Base-by-base conservation (phyloP, 2,797 vertebrate species). In the Rhyacichthys aspro region DNA sequence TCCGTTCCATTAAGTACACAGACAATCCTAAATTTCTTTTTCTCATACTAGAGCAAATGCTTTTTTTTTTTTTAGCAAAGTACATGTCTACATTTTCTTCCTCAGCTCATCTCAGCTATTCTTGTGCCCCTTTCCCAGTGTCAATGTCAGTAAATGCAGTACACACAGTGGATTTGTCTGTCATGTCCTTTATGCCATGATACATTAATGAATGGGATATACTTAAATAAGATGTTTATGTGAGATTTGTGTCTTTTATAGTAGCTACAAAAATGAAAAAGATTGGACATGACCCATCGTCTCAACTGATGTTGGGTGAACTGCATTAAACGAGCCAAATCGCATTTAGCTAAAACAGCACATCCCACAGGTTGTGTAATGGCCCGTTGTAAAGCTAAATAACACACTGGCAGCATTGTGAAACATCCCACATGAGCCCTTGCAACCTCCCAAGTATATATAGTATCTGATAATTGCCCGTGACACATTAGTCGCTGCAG, bases 391-490 rank as follows among this genome's bases (percentile, higher is more conserved):
- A 55, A 70, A 49, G 43, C 50, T 42, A 60, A 73, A 72, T 73
- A 78, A 70, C 42, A 63, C 50, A 52, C 54, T 19, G 41, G 33
- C 57, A 15, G 55, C 39, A 44, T 49, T 47, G 58, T 65, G 48
- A 81, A 76, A 68, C 74, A 53, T 74, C 77, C 79, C 78, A 74
- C 70, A 58, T 59, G 32, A 19, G 59, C 37, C 68, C 59, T 44
- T 11, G 16, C 45, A 67, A 63, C 64, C 67, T 72, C 57, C 11
- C 19, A 42, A 74, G 62, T 60, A 56, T 43, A 74, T 44, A 63
- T 53, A 72, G 44, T 62, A 56, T 72, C 43, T 65, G 54, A 80
- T 84, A 80, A 86, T 69, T 78, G 52, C 45, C 63, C 38, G 34
- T 69, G 69, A 78, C 68, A 72, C 65, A 68, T 82, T 74, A 63